phyloP scores from a whole-genome alignment of 1,140 invertebrate species.

The Drosophila gunungcola region DNA sequence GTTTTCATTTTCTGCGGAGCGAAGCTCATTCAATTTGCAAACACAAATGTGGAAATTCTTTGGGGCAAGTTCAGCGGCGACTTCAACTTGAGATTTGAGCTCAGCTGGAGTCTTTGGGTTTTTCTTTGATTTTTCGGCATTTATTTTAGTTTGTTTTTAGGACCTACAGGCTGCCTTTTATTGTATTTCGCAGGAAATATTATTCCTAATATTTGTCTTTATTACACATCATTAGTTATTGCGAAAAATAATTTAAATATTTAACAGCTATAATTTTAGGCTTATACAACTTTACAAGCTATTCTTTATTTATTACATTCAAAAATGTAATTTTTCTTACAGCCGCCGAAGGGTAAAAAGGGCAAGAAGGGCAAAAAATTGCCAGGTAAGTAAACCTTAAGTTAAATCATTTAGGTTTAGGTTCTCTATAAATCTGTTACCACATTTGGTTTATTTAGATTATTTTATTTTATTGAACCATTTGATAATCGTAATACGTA shows the following conservation, averaged over 20 bases:
- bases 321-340: slow-evolving; percentile 10
- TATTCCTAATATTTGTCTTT: too few species aligned
- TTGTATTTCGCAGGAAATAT: neutral
- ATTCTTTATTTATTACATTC: too few species aligned
- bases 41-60: slow-evolving; percentile 44
- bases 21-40: slow-evolving; percentile 32
- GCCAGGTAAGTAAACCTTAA: slow-evolving; percentile 88
- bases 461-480: too few species aligned
- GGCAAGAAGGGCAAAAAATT: slow-evolving; percentile 79
- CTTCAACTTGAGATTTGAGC: neutral
- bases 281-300: neutral
- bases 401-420: slow-evolving; percentile 63
- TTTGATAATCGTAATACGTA: too few species aligned
- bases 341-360: slow-evolving; percentile 75
- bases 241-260: too few species aligned
- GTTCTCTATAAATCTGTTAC: too few species aligned
- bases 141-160: neutral
- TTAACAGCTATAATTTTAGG: too few species aligned
- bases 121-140: neutral
- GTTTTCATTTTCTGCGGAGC: neutral
- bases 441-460: too few species aligned
- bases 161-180: neutral
- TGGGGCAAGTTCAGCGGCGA: slow-evolving; percentile 13
- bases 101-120: slow-evolving; percentile 6
- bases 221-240: too few species aligned